Evolutionary conservation across 1,140 invertebrate genomes (phyloP).

Genomic region (Drosophila elegans): DNA sequence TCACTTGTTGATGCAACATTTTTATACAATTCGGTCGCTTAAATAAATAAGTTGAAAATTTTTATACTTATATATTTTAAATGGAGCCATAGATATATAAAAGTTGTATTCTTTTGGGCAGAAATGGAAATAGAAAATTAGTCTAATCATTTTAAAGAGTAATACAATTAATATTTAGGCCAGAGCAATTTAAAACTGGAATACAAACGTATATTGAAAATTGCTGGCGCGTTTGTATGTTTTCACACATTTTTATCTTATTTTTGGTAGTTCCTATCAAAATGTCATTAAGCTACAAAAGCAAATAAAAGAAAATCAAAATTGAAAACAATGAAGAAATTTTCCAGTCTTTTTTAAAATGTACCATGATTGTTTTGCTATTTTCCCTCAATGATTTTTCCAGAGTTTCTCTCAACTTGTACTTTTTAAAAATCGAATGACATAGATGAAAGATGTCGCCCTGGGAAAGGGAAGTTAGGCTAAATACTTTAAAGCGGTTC

Average conservation of each 20-base stretch:
- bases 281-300: conserved; percentile 60
- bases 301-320: conserved; percentile 17
- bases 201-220: neutral
- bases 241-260: neutral
- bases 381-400: conserved; percentile 39
- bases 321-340: conserved; percentile 35
- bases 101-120: too few relatives aligned
- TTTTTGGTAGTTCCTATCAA: conserved; percentile 53
- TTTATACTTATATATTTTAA: too few relatives aligned
- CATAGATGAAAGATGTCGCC: conserved; percentile 17
- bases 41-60: too few relatives aligned
- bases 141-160: too few relatives aligned
- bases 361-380: conserved; percentile 33
- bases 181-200: too few relatives aligned
- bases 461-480: conserved; percentile 40
- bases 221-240: neutral
- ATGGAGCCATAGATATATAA: too few relatives aligned
- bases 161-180: too few relatives aligned
- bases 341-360: conserved; percentile 49
- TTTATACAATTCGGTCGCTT: too few relatives aligned
- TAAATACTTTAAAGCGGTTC: conserved; percentile 79
- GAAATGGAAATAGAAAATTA: too few relatives aligned
- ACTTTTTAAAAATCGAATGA: conserved; percentile 41
- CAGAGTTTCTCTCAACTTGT: conserved; percentile 43
- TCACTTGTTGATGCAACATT: too few relatives aligned